Evolutionary conservation across 1,140 invertebrate genomes (phyloP), one percentile per base, ranked within the genome.

Genomic region (Homarus americanus): DNA sequence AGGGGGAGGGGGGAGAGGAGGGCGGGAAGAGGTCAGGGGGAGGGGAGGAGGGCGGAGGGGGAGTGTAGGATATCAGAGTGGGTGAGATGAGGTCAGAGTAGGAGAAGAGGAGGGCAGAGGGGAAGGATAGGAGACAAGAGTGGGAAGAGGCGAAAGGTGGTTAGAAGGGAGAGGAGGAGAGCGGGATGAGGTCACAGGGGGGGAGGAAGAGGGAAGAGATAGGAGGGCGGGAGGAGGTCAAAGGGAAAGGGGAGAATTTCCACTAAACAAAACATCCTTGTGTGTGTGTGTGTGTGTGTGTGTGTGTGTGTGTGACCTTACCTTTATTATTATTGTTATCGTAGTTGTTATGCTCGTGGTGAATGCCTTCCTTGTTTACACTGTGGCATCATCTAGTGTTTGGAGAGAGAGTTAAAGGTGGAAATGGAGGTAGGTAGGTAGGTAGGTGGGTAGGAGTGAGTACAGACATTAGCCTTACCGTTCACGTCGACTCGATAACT

Each of bases 291-390:
- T n/a, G n/a, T n/a, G n/a, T n/a, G n/a, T n/a, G n/a, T n/a, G n/a
- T n/a, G n/a, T n/a, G n/a, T n/a, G n/a, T n/a, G n/a, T n/a, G n/a
- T n/a, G n/a, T n/a, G n/a, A n/a, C n/a, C n/a, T 63, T 63, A 17
- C 20, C 53, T 24, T 40, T 78, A 78, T n/a, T 78, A 40, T n/a
- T 78, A 78, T n/a, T 78, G 7, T n/a, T 78, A 78, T 41, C 40
- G 40, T 41, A 40, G 40, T 41, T 78, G 40, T 41, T 78, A 78
- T 41, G 38, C 38, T 41, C 40, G 40, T 40, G n/a, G n/a, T n/a
- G n/a, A n/a, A n/a, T n/a, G n/a, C n/a, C n/a, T n/a, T n/a, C n/a
- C n/a, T n/a, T n/a, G n/a, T n/a, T n/a, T n/a, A n/a, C n/a, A n/a
- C n/a, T n/a, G n/a, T n/a, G n/a, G n/a, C n/a, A n/a, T n/a, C n/a